phyloP scores from a whole-genome alignment of 92 coral and sea anemone genomes.

The Montipora capitata region DNA sequence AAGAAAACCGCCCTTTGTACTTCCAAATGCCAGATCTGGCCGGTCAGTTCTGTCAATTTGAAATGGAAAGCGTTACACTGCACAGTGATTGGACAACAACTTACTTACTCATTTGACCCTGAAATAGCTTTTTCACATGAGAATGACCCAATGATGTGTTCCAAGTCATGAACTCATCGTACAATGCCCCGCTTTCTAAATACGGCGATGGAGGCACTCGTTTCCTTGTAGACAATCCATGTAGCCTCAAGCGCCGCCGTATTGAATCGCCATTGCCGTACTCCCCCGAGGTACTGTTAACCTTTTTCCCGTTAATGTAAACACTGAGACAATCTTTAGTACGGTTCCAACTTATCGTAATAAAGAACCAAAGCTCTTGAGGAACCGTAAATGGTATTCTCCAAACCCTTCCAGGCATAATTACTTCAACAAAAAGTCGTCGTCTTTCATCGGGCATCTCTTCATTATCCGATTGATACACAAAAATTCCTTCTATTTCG shows the following conservation, averaged over 20 bases:
- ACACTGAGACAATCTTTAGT: slow-evolving; percentile 13
- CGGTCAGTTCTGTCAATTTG: too few species aligned
- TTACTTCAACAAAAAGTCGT: not conserved
- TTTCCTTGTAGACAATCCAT: slow-evolving; percentile 6
- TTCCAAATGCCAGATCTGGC: too few species aligned
- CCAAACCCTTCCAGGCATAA: slow-evolving; percentile 10
- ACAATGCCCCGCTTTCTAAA: slow-evolving; percentile 64
- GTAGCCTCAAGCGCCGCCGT: not conserved
- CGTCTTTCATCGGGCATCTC: not conserved
- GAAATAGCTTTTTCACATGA: slow-evolving; percentile 58
- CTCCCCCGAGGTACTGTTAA: not conserved
- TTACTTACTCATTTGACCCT: slow-evolving; percentile 71
- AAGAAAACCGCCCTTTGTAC: too few species aligned
- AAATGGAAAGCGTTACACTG: too few species aligned
- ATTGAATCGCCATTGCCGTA: not conserved
- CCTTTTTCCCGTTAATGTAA: slow-evolving; percentile 45
- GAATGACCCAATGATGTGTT: slow-evolving; percentile 28
- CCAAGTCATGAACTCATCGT: slow-evolving; percentile 75
- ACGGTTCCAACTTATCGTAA: slow-evolving; percentile 50
- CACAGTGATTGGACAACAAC: too few species aligned
- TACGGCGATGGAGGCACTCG: slow-evolving; percentile 4
- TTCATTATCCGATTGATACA: slow-evolving; percentile 6
- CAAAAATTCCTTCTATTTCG: slow-evolving; percentile 35
- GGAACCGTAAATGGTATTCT: not conserved
- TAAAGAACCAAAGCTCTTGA: slow-evolving; percentile 23